phyloP scores from a whole-genome alignment of 2,888 invertebrate species.

The Oscheius sp. region DNA sequence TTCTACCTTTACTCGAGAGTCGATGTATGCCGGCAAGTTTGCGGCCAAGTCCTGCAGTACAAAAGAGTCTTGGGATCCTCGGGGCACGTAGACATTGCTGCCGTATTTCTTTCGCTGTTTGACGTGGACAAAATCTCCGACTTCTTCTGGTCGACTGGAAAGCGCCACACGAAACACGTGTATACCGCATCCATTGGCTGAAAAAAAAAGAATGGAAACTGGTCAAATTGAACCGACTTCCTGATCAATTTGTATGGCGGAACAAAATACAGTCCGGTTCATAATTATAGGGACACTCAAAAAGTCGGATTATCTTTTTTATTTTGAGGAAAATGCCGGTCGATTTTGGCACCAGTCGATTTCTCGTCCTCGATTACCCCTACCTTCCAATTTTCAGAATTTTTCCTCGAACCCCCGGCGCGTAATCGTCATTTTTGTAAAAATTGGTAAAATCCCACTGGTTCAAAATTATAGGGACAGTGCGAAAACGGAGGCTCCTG shows the following conservation, averaged over 20 bases:
- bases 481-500: too few species aligned
- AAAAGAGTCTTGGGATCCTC: constrained; percentile 33
- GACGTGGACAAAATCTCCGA: constrained; percentile 28
- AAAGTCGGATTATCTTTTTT: too few species aligned
- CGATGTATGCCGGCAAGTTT: constrained; percentile 22
- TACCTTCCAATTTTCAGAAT: too few species aligned
- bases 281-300: too few species aligned
- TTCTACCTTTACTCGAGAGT: constrained; percentile 28
- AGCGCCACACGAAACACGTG: constrained; percentile 35
- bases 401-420: too few species aligned
- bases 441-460: too few species aligned
- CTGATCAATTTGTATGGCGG: neutral
- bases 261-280: too few species aligned
- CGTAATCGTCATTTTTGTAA: too few species aligned
- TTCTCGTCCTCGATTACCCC: too few species aligned
- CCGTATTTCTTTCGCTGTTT: constrained; percentile 32
- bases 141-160: constrained; percentile 34
- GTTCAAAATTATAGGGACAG: too few species aligned
- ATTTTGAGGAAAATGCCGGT: too few species aligned
- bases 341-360: too few species aligned
- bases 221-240: neutral
- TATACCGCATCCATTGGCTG: constrained; percentile 22
- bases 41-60: constrained; percentile 19
- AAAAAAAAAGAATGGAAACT: neutral
- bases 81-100: constrained; percentile 27